Evolutionary conservation across 2,113 vertebrate genomes (phyloP).

Genomic region (Channa argus): DNA sequence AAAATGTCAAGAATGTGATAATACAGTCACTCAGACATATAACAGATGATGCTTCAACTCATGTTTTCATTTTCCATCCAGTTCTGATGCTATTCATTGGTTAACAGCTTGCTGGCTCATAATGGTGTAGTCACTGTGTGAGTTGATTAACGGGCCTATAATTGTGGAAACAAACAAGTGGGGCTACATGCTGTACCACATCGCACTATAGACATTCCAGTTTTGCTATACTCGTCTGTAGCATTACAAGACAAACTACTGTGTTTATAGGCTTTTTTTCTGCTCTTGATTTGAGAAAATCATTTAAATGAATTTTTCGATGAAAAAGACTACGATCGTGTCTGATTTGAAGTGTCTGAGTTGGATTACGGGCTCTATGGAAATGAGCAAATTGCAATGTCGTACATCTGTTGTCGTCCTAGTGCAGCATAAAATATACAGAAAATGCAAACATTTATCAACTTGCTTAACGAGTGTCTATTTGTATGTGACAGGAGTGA

Average conservation of each 20-base stretch:
- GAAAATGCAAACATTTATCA: not conserved
- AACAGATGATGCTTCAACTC: constrained; percentile 26
- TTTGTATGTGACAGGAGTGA: constrained; percentile 3
- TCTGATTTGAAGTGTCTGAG: not conserved
- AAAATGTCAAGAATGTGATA: constrained; percentile 15
- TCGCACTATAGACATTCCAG: not conserved
- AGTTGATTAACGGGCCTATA: constrained; percentile 36
- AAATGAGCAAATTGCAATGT: too few relatives aligned
- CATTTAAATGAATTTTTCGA: not conserved
- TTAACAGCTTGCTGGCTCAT: constrained; percentile 37
- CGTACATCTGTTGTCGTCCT: too few relatives aligned
- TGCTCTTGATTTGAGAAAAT: not conserved
- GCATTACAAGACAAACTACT: not conserved
- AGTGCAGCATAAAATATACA: too few relatives aligned
- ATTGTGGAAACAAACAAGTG: constrained; percentile 35
- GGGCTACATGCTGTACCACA: not conserved
- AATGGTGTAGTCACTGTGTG: constrained; percentile 22
- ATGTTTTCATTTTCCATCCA: constrained; percentile 23
- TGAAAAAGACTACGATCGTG: not conserved
- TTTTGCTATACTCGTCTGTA: not conserved
- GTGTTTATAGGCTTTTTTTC: not conserved
- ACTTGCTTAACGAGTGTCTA: not conserved
- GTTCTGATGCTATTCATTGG: constrained; percentile 29
- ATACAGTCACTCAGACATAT: not conserved
- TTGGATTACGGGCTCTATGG: not conserved